phyloP scores from a whole-genome alignment of 2,888 invertebrate species.

The Pachycephus smyrnensis region DNA sequence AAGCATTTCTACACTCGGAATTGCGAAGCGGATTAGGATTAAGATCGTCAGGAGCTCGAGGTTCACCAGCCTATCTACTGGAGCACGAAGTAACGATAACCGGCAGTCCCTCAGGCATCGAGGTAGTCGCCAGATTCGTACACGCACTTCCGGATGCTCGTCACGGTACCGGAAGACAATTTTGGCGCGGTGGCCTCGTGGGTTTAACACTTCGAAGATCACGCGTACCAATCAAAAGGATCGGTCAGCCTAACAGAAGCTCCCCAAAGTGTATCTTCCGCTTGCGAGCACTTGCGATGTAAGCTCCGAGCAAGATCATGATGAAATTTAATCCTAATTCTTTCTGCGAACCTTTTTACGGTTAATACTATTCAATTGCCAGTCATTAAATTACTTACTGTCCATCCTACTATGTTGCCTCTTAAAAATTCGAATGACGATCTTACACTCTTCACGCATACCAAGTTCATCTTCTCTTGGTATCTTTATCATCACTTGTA shows the following conservation, averaged over 20 bases:
- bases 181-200: conserved; percentile 47
- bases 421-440: background rate
- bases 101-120: conserved; percentile 41
- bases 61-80: conserved; percentile 35
- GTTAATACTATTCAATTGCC: background rate
- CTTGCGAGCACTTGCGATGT: conserved; percentile 34
- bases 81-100: conserved; percentile 52
- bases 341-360: background rate
- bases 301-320: conserved; percentile 21
- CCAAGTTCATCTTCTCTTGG: background rate
- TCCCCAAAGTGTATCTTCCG: conserved; percentile 26
- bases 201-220: conserved; percentile 45
- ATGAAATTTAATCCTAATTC: background rate
- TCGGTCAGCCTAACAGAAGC: conserved; percentile 23
- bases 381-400: background rate
- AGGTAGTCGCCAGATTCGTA: conserved; percentile 51
- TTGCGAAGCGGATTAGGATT: conserved; percentile 9
- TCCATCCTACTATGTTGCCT: background rate
- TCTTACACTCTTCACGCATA: background rate
- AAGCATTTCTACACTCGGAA: conserved; percentile 10
- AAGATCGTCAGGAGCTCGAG: background rate
- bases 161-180: conserved; percentile 27
- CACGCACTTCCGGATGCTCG: conserved; percentile 41
- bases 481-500: background rate
- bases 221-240: conserved; percentile 31